Conservation (phyloP, 2,888 invertebrate species). For the Mythimna pallens region DNA sequence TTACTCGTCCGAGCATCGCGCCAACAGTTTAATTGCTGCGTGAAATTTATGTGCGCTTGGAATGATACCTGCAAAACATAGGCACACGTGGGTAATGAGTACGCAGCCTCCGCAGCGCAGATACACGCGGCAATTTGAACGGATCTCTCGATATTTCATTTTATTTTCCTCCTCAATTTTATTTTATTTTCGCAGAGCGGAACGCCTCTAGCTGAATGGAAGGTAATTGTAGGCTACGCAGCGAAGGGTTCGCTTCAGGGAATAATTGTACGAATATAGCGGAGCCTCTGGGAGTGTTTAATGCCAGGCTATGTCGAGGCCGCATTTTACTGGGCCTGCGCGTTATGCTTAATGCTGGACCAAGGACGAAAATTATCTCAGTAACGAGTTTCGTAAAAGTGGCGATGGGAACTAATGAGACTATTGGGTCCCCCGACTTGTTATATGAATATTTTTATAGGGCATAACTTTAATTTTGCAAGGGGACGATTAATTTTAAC, state of each 20-base stretch:
- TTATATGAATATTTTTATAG: slow-evolving; percentile 86
- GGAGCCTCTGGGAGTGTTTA: slow-evolving; percentile 87
- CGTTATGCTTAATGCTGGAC: slow-evolving; percentile 85
- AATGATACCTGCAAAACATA: slow-evolving; percentile 71
- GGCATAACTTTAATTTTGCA: slow-evolving; percentile 86
- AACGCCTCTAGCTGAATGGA: slow-evolving; percentile 86
- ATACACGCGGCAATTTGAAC: slow-evolving; percentile 80
- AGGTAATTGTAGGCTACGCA: slow-evolving; percentile 88
- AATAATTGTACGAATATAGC: slow-evolving; percentile 89
- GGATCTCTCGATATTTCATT: slow-evolving; percentile 84
- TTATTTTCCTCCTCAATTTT: slow-evolving; percentile 87
- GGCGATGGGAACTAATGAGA: slow-evolving; percentile 87
- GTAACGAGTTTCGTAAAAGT: slow-evolving; percentile 88
- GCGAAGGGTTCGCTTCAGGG: slow-evolving; percentile 88
- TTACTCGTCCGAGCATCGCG: slow-evolving; percentile 68
- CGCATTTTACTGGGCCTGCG: slow-evolving; percentile 81
- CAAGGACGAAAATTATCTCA: slow-evolving; percentile 87
- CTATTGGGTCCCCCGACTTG: slow-evolving; percentile 85
- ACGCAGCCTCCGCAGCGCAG: slow-evolving; percentile 71
- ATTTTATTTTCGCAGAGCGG: slow-evolving; percentile 82
- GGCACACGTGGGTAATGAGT: slow-evolving; percentile 61
- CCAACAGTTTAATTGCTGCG: slow-evolving; percentile 76
- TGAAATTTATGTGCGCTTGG: slow-evolving; percentile 71
- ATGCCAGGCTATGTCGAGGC: slow-evolving; percentile 85
- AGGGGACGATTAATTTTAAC: slow-evolving; percentile 83